Percentiles rank a stretch among this genome's conserved stretches.
phyloP scores from a whole-genome alignment of 1,140 invertebrate species.

The Thrips palmi region DNA sequence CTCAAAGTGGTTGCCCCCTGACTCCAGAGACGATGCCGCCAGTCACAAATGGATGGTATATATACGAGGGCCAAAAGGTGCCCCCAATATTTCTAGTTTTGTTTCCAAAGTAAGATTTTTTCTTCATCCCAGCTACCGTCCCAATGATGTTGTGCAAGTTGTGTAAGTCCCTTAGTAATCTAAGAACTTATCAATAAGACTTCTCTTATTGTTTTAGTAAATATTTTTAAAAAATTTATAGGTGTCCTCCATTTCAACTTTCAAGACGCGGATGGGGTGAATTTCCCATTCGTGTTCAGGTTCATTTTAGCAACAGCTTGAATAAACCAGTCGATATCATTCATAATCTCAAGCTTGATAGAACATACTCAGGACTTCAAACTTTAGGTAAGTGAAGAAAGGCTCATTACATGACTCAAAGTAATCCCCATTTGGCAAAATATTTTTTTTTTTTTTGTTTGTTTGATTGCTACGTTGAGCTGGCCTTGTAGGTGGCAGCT shows the following conservation, averaged over 20 bases:
- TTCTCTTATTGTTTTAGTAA: constrained; percentile 10
- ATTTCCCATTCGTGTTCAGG: constrained; percentile 62
- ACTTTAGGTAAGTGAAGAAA: constrained; percentile 36
- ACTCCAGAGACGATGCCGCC: constrained; percentile 42
- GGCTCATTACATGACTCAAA: too few species aligned
- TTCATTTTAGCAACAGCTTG: constrained; percentile 52
- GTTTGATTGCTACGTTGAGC: too few species aligned
- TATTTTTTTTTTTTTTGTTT: too few species aligned
- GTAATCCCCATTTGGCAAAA: too few species aligned
- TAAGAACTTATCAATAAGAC: constrained; percentile 2
- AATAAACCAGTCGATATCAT: constrained; percentile 66
- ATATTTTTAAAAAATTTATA: constrained; percentile 20
- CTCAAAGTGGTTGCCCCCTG: constrained; percentile 58
- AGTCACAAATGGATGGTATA: constrained; percentile 85
- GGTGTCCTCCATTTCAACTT: constrained; percentile 61
- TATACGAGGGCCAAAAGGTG: constrained; percentile 43
- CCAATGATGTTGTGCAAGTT: constrained; percentile 70
- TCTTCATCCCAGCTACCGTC: constrained; percentile 69
- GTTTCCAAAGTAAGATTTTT: constrained; percentile 61
- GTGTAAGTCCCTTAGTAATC: constrained; percentile 29
- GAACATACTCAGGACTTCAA: constrained; percentile 69
- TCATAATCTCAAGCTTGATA: constrained; percentile 66
- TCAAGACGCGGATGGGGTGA: constrained; percentile 77
- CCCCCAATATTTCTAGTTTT: constrained; percentile 38
- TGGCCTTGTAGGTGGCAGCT: too few species aligned